A percentile compares a stretch with the other conserved stretches of the same genome.
Evolutionary conservation across 2,113 vertebrate genomes (phyloP).

Genomic region (Chionodraco myersi): DNA sequence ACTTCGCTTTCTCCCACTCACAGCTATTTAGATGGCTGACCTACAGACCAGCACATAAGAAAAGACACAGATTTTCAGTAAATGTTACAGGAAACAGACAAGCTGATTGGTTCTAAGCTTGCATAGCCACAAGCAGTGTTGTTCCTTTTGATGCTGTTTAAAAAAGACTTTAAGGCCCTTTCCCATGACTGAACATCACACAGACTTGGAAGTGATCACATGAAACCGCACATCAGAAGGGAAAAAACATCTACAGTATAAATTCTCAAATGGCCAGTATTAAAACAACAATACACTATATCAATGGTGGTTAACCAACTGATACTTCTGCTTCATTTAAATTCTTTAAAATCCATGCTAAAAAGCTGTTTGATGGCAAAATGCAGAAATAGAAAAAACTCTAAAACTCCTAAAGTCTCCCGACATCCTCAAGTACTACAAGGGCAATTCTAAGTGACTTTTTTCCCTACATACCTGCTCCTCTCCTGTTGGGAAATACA

Average conservation of each 20-base stretch:
- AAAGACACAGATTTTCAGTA: slow-evolving; percentile 39
- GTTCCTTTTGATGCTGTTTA: slow-evolving; percentile 15
- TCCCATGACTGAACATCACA: slow-evolving; percentile 36
- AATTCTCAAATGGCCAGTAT: slow-evolving; percentile 42
- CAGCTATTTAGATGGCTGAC: slow-evolving; percentile 38
- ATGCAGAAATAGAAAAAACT: slow-evolving; percentile 48
- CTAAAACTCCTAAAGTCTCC: slow-evolving; percentile 54
- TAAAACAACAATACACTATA: slow-evolving; percentile 40
- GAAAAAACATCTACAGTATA: background rate
- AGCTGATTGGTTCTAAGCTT: slow-evolving; percentile 24
- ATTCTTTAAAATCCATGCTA: slow-evolving; percentile 35
- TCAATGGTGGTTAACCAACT: slow-evolving; percentile 12
- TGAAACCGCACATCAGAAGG: slow-evolving; percentile 29
- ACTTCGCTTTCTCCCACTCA: slow-evolving; percentile 44
- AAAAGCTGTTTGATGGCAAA: slow-evolving; percentile 46
- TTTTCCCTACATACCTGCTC: slow-evolving; percentile 43
- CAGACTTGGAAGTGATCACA: slow-evolving; percentile 32
- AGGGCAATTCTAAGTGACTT: slow-evolving; percentile 62
- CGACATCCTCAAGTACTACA: slow-evolving; percentile 50
- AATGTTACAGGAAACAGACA: slow-evolving; percentile 34
- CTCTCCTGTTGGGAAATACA: slow-evolving; percentile 69
- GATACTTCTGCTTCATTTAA: slow-evolving; percentile 14
- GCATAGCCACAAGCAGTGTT: slow-evolving; percentile 33
- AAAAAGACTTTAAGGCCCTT: slow-evolving; percentile 10
- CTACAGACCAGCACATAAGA: slow-evolving; percentile 31